Percentiles rank a stretch among this genome's conserved stretches.
These are phyloP conservation scores for Cyphomyrmex costatus DNA, from an alignment of 1,140 invertebrate genomes.

Conservation along the genomic window DNA sequence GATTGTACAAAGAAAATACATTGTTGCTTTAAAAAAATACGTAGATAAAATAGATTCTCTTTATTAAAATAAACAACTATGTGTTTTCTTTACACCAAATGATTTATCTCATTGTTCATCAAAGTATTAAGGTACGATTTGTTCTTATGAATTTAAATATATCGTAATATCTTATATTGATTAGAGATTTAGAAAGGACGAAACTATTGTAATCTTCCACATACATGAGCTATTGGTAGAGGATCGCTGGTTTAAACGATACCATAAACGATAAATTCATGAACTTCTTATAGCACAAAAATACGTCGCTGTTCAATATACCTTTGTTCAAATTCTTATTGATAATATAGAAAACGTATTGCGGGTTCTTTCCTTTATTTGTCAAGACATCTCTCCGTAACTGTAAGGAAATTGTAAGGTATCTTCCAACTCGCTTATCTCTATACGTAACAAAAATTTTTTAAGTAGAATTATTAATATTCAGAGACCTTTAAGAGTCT, in stretches of 20 bases:
- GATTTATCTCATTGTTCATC: no score
- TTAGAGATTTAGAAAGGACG: slow-evolving; percentile 91
- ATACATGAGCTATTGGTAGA: slow-evolving; percentile 93
- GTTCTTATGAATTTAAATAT: no score
- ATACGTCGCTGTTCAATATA: slow-evolving; percentile 98
- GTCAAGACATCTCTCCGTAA: slow-evolving; percentile 98
- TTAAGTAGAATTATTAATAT: slow-evolving; percentile 98
- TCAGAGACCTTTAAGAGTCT: slow-evolving; percentile 95
- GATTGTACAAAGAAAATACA: no score
- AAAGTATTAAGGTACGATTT: no score
- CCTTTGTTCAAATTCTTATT: slow-evolving; percentile 99
- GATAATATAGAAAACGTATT: slow-evolving; percentile 98
- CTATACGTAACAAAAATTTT: slow-evolving; percentile 98
- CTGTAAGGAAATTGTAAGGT: slow-evolving; percentile 98
- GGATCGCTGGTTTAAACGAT: slow-evolving; percentile 93
- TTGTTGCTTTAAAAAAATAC: no score
- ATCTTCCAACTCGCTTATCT: slow-evolving; percentile 92
- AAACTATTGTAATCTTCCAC: slow-evolving; percentile 93
- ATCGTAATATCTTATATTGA: no score
- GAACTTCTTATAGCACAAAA: slow-evolving; percentile 99
- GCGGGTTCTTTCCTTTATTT: slow-evolving; percentile 97
- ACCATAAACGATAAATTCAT: slow-evolving; percentile 97
- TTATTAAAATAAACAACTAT: no score
- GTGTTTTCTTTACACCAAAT: no score
- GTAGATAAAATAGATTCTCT: no score